Evolutionary conservation across 2,797 vertebrate species (phyloP).

Genomic region (Rhynchotus rufescens): DNA sequence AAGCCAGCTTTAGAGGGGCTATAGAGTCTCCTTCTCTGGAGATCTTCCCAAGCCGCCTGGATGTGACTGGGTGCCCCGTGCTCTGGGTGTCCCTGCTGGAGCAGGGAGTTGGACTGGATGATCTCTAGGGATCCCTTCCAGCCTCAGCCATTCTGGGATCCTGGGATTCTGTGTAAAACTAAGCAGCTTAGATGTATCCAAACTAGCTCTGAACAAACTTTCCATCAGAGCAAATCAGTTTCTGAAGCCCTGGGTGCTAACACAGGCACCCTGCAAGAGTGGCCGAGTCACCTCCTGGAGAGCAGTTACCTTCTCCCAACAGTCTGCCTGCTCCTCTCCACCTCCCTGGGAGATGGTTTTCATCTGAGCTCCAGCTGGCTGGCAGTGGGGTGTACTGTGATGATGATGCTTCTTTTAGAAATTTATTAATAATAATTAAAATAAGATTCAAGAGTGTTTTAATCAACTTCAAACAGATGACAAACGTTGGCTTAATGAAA

Average conservation of each 20-base stretch:
- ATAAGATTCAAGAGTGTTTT: not conserved
- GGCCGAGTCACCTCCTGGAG: not conserved
- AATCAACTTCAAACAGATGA: not conserved
- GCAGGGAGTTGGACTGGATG: too few relatives aligned
- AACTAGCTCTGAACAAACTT: not conserved
- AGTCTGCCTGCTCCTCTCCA: rapidly evolving
- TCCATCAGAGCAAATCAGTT: not conserved
- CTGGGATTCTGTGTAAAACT: not conserved
- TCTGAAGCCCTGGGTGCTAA: not conserved
- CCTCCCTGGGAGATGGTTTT: not conserved
- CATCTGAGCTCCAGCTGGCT: not conserved
- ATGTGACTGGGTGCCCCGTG: too few relatives aligned
- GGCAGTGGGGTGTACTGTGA: not conserved
- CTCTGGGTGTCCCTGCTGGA: too few relatives aligned
- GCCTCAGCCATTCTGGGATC: too few relatives aligned
- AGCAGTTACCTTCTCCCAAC: not conserved
- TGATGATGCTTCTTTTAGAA: not conserved
- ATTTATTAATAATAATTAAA: not conserved
- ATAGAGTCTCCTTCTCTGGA: too few relatives aligned
- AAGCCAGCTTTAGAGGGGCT: too few relatives aligned
- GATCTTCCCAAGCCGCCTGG: too few relatives aligned
- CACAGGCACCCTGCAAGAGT: rapidly evolving
- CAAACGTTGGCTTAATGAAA: not conserved
- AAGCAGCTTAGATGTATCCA: not conserved
- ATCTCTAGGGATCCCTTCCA: too few relatives aligned